Base-by-base conservation (phyloP, 2,888 invertebrate genomes). In the Drosophila diplacantha region DNA sequence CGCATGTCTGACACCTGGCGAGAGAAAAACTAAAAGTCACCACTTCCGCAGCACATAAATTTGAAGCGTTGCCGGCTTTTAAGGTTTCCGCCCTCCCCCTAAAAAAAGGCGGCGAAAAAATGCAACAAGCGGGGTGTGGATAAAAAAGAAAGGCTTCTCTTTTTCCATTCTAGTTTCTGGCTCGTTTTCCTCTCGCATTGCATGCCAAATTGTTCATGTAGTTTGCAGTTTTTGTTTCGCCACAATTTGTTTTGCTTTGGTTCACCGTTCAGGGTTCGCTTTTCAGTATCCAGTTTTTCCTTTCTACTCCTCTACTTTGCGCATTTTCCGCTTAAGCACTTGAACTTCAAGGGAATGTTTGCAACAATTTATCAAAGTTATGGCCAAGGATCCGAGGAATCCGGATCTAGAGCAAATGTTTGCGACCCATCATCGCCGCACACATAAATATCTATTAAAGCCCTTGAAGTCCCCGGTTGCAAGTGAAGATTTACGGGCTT, bases 401-500 rank as follows among this genome's bases (percentile, higher is more conserved):
- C 24, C 44, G 41, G 35, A 61, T 50, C 41, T 43, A 26, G 61
- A 50, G 62, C 62, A 29, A 62, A 44, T 58, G 41, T 39, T 24
- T 46, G 54, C 44, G 38, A 35, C 55, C 43, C 49, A 57, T 38
- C 64, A 55, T 62, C 53, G 35, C 44, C 26, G 37, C 44, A 29
- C 39, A 65, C 75, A 79, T 79, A 79, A 79, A 79, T 79, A 79
- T 82, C 82, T 79, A 79, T 79, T 79, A 79, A 69, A 76, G 72
- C 72, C 47, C 55, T 52, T 72, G 74, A 80, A 74, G 49, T 37
- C 62, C 68, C 62, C 60, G 67, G 74, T 56, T 71, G 74, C 72
- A 79, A 79, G 78, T 82, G 78, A 79, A 79, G 78, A 79, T 79
- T 82, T 79, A 79, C 78, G 78, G 73, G 47, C 61, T 63, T 51